A percentile compares a stretch with the other conserved stretches of the same genome.
Evolutionary conservation across 2,888 invertebrate genomes (phyloP).

Genomic region (Pogonocherus hispidulus): DNA sequence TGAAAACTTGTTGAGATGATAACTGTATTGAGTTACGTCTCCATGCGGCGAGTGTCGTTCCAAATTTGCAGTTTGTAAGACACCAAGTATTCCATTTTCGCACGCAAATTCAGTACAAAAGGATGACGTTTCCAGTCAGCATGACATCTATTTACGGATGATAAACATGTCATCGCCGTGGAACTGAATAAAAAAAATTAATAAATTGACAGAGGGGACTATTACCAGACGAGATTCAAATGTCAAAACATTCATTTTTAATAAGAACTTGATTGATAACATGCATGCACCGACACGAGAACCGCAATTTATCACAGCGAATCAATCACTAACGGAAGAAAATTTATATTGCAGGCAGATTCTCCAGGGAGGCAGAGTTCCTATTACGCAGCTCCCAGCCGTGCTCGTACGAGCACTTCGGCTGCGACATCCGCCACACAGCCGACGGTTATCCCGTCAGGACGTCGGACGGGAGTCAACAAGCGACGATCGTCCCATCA

Average conservation of each 20-base stretch:
- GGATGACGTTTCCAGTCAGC: too few relatives aligned
- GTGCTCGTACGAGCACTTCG: conserved; percentile 71
- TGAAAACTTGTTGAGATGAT: too few relatives aligned
- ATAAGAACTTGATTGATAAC: conserved; percentile 4
- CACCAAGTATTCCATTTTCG: too few relatives aligned
- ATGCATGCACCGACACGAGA: background rate
- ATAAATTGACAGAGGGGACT: background rate
- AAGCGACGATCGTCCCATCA: conserved; percentile 67
- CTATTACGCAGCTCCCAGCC: conserved; percentile 64
- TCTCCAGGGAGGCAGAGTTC: conserved; percentile 78
- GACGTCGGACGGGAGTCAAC: conserved; percentile 68
- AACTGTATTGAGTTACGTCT: too few relatives aligned
- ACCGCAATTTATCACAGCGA: background rate
- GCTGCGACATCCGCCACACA: conserved; percentile 79
- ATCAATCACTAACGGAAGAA: conserved; percentile 13
- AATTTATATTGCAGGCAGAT: conserved; percentile 63
- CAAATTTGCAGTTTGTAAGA: too few relatives aligned
- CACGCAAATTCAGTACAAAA: too few relatives aligned
- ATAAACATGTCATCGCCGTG: too few relatives aligned
- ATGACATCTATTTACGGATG: too few relatives aligned
- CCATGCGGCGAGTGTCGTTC: too few relatives aligned
- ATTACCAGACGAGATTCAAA: background rate
- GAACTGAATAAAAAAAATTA: too few relatives aligned
- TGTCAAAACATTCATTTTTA: background rate
- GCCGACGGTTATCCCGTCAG: conserved; percentile 82